Evolutionary conservation across 2,888 invertebrate species (phyloP), one percentile per base, ranked within the genome.

Genomic region (Phengaris arion): DNA sequence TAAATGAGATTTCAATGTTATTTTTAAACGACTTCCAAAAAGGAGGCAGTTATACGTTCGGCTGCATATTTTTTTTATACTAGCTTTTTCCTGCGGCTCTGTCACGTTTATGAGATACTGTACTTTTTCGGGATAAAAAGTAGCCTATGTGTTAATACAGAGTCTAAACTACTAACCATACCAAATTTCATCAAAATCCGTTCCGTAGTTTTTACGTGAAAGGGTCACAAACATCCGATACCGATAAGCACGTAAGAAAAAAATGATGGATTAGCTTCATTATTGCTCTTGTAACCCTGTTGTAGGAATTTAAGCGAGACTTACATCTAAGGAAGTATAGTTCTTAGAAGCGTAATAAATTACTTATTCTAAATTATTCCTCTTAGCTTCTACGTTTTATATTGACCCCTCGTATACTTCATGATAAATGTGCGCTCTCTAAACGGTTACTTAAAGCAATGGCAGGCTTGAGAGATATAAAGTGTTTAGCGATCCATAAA

Each of bases 401-500:
- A 13, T 64, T 64, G 64, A 64, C 35, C 64, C 64, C 35, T 7
- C 35, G 35, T 35, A 12, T 12, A 52, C 48, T 35, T 64, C 35
- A 64, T 64, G 64, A 64, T 64, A 64, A 64, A 35, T 64, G 35
- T 45, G 64, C 35, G 22, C 12, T 64, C 64, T 45, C 55, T 10
- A 35, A 64, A 64, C 12, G 6, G 12, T 64, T 64, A 64, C 35
- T 64, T 35, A 59, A 64, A 59, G 35, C 64, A 35, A 35, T 35
- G 64, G 35, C 64, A 64, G 35, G 64, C 6, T 64, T 6, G 35
- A 59, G 54, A 54, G 64, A 64, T 35, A 64, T 35, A 3, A 35
- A 64, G 64, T 64, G 64, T 64, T 64, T 64, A 64, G 12, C 6
- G 6, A 64, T 64, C 64, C 12, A 64, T 64, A 45, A 35, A 64